Evolutionary conservation across 2,113 vertebrate genomes (phyloP).

Genomic region (Anoplopoma fimbria): DNA sequence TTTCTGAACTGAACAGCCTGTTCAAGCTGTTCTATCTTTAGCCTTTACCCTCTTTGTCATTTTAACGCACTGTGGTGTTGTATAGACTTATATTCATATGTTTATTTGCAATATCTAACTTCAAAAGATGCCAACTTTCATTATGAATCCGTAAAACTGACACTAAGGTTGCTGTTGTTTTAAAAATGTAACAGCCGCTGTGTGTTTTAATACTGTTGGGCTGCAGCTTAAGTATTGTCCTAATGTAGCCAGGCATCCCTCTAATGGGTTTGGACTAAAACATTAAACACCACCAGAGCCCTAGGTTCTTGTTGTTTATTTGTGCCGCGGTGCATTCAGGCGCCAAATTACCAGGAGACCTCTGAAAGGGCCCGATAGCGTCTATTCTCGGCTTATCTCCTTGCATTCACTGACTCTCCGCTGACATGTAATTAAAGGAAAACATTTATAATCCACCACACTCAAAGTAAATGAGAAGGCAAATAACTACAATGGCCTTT

Average conservation of each 20-base stretch:
- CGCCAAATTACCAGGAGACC: constrained; percentile 45
- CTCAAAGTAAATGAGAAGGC: constrained; percentile 8
- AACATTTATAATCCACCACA: constrained; percentile 26
- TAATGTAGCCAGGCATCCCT: constrained; percentile 6
- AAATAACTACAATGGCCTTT: not conserved
- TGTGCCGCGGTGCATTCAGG: constrained; percentile 46
- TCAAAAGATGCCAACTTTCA: not conserved
- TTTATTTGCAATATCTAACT: not conserved
- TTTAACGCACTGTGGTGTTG: too few species aligned
- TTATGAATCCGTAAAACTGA: not conserved
- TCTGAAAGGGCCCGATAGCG: constrained; percentile 22
- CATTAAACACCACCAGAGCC: constrained; percentile 28
- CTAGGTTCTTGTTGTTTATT: constrained; percentile 40
- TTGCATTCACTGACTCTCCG: constrained; percentile 17
- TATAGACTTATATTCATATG: not conserved
- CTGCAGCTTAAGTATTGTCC: constrained; percentile 4
- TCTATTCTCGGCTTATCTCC: constrained; percentile 32
- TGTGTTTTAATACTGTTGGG: not conserved
- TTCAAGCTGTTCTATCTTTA: too few species aligned
- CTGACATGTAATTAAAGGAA: constrained; percentile 28
- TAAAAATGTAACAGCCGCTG: not conserved
- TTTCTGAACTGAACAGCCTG: too few species aligned
- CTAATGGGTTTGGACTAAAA: constrained; percentile 54
- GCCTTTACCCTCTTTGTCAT: too few species aligned
- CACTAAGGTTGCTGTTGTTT: not conserved